Percentiles rank a stretch among this genome's conserved stretches.
Evolutionary conservation across 2,797 vertebrate species (phyloP).

Genomic region (Hirundo rustica): DNA sequence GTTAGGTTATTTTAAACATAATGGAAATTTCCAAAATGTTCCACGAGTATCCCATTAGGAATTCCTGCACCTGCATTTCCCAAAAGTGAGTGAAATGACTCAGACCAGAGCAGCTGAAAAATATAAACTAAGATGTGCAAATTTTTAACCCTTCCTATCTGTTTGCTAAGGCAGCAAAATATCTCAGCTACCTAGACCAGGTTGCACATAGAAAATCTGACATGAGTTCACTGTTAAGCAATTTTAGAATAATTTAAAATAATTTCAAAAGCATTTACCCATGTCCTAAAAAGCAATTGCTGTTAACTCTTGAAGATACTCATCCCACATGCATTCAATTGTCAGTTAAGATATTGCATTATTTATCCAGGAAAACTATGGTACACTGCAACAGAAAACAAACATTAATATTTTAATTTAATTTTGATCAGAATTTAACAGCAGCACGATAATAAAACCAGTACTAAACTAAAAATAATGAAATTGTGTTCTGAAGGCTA

Average conservation of each 20-base stretch:
- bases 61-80: conserved; percentile 2
- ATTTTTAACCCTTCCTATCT: background rate
- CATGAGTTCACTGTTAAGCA: background rate
- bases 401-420: background rate
- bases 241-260: background rate
- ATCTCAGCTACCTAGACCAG: background rate
- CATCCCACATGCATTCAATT: background rate
- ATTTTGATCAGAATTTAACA: background rate
- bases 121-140: background rate
- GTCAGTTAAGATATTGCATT: background rate
- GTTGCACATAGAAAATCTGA: background rate
- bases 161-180: background rate
- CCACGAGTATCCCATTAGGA: background rate
- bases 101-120: background rate
- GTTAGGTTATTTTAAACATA: background rate
- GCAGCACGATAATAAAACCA: background rate
- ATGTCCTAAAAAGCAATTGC: background rate
- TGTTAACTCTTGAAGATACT: background rate
- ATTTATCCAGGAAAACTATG: background rate
- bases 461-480: background rate
- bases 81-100: background rate
- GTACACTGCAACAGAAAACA: background rate
- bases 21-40: background rate
- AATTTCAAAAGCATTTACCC: background rate
- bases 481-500: background rate